Base-by-base conservation (phyloP, 2,888 invertebrate species). In the Nomada ferruginata region DNA sequence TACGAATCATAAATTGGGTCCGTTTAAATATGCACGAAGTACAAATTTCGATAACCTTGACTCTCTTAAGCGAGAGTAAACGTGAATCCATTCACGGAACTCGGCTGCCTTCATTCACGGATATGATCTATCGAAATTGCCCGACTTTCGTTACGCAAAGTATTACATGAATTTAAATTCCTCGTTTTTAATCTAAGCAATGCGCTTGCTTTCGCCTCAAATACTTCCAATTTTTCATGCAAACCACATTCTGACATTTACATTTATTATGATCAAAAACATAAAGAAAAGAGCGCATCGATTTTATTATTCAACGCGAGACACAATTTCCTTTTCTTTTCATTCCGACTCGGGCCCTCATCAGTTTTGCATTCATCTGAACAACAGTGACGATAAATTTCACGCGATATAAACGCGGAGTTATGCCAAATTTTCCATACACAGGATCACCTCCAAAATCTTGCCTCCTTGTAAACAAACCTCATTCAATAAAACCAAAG, bases 21-120 rank as follows among this genome's bases (percentile, higher is more conserved):
- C 15, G 50, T 50, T 26, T 26, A 10, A 7, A n/a, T 50, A 50
- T 26, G 44, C 18, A 47, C 29, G 15, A 50, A n/a, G 11, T 26
- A 65, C 29, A 36, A 64, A 64, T 74, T 65, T 76, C 64, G 20
- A 26, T 20, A 26, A 44, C 76, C 76, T 76, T 76, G 76, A 44
- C 26, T 59, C 50, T 26, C n/a, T 44, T 55, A 29, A 15, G 20
- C 42, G 26, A n/a, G 44, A 26, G 13, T 47, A 15, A 47, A 26
- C 57, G 44, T 26, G 50, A 50, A n/a, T 50, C 26, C 64, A 65
- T 65, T 68, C 68, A 23, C 23, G 23, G 68, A 68, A 68, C 55
- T 23, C 18, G 55, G 42, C 55, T 57, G 13, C 68, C 68, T 69
- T 42, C 68, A 44, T 69, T 42, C 15, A 68, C 29, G 20, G 66